Base-by-base conservation (phyloP, 1,140 invertebrate species). In the Nylanderia fulva region DNA sequence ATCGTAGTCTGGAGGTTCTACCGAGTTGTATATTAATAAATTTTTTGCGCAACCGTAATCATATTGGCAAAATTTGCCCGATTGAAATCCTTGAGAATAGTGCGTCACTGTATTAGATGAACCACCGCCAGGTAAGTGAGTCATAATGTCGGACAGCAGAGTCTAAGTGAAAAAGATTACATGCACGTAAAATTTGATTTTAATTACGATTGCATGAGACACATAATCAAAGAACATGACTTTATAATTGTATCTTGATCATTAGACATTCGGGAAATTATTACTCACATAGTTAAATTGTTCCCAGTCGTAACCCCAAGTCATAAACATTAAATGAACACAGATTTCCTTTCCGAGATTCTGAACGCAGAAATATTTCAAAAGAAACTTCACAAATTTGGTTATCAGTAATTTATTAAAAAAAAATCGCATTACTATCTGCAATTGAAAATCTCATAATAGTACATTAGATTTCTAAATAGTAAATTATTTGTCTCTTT, bases 71-170 rank as follows among this genome's bases (percentile, higher is more conserved):
- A 97, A 97, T 76, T 94, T 94, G 8, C 97, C 96, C 36, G 93
- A 95, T 61, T 93, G 86, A 91, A 97, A 96, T 5, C 94, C 93
- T 88, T 97, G 97, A 0, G 95, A 96, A 85, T 95, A 97, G 89
- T 98, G 97, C 9, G 97, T 93, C 18, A 98, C 91, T 88, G 98
- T 97, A 86, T 96, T 96, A 29, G 96, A 95, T 0, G 97, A 97
- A 0, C 97, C 96, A 24, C 98, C 98, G 7, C 97, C 96, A 0
- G 98, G 98, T 36, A 95, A 94, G 90, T 98, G 97, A 0, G 96
- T 95, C 58, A 97, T 93, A 77, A 98, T 96, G 0, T 97, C 96
- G 0, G 97, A 96, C 0, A 98, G 86, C 91, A 97, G 96, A 0
- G 96, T 96, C 94, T 96, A 82, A 8, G 86, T 45, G 15, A 3